Conservation (phyloP, 2,797 vertebrate species). For the Rousettus madagascariensis region DNA sequence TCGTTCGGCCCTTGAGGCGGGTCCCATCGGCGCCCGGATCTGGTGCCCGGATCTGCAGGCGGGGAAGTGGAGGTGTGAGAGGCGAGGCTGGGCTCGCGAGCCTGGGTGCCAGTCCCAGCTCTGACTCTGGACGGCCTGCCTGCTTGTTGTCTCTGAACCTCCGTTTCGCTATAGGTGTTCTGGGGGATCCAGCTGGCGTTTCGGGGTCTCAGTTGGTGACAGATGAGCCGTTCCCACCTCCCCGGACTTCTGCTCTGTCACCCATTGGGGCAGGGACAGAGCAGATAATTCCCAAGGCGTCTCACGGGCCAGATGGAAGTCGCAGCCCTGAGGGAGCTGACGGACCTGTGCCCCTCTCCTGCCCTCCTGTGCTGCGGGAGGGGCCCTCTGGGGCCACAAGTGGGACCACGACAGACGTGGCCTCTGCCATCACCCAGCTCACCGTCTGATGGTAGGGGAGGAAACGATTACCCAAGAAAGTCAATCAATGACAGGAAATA, state of each 20-base stretch:
- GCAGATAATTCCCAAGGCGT: background rate
- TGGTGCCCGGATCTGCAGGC: background rate
- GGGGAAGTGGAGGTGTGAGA: background rate
- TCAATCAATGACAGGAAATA: background rate
- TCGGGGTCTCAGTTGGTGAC: background rate
- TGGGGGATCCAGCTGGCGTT: background rate
- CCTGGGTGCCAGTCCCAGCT: background rate
- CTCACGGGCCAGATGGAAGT: too few species aligned
- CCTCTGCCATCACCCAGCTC: background rate
- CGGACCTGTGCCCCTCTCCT: background rate
- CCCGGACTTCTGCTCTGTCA: too few species aligned
- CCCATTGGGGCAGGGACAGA: background rate
- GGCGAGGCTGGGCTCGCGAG: background rate
- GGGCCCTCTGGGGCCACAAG: background rate
- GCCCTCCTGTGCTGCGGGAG: background rate
- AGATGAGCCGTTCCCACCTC: background rate
- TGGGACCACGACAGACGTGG: background rate
- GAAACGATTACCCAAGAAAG: background rate
- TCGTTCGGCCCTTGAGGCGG: background rate
- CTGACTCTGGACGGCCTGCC: background rate
- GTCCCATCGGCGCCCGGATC: rapidly evolving
- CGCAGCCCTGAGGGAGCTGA: background rate
- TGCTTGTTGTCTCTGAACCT: background rate
- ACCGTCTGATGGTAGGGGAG: background rate
- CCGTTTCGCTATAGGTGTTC: background rate